Evolutionary conservation across 2,113 vertebrate genomes (phyloP).

Genomic region (Pitta sordida): DNA sequence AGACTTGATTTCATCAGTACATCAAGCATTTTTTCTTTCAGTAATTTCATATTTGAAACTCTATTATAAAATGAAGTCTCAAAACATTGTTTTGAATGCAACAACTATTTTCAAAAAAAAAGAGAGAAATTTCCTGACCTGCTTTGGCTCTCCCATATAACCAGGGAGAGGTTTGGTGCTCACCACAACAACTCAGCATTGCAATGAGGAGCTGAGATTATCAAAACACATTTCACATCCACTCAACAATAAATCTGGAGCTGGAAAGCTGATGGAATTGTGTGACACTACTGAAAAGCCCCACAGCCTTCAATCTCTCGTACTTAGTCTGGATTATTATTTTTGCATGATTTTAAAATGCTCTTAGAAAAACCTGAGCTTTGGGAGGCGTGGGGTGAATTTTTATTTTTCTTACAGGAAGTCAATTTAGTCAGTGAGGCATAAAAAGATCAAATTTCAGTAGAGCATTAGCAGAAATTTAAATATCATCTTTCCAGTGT

Average conservation of each 20-base stretch:
- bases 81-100: background rate
- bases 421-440: background rate
- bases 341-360: background rate
- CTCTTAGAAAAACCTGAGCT: background rate
- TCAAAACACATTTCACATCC: background rate
- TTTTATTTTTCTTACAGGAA: background rate
- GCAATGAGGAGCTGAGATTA: background rate
- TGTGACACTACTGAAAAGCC: background rate
- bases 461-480: background rate
- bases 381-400: background rate
- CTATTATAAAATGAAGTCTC: background rate
- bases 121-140: fast-evolving
- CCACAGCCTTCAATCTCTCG: background rate
- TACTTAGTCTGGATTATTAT: background rate
- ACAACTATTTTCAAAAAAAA: background rate
- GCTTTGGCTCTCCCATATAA: background rate
- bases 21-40: background rate
- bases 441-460: background rate
- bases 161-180: background rate
- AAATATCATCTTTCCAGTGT: background rate
- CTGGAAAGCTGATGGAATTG: background rate
- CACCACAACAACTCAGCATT: background rate
- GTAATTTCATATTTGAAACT: background rate
- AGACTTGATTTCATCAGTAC: background rate
- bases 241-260: background rate